A percentile compares a stretch with the other conserved stretches of the same genome.
These are phyloP conservation scores for Neodontobutis hainanensis DNA, from an alignment of 2,113 vertebrate species.

Conservation along the genomic window DNA sequence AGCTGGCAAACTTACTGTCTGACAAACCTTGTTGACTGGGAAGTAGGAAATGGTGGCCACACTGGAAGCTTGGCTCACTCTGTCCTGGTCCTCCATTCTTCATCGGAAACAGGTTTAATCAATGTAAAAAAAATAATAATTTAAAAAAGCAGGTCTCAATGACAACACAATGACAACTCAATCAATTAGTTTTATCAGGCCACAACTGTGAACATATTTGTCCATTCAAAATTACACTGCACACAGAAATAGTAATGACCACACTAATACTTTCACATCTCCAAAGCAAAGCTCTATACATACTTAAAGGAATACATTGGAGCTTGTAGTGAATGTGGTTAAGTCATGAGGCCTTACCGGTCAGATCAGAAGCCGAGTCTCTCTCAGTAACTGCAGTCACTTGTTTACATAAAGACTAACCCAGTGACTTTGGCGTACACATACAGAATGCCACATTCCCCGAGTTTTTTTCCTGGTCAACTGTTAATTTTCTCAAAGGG, in stretches of 20 bases:
- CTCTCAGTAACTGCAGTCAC: constrained; percentile 27
- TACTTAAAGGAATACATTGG: neutral
- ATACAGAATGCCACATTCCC: constrained; percentile 35
- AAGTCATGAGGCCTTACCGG: constrained; percentile 57
- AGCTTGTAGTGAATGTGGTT: neutral
- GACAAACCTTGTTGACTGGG: constrained; percentile 69
- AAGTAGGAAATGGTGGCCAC: constrained; percentile 80
- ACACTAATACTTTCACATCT: too few species aligned
- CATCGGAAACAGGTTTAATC: neutral
- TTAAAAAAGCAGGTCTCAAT: neutral
- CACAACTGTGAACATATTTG: too few species aligned
- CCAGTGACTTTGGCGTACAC: constrained; percentile 21
- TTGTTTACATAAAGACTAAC: constrained; percentile 40
- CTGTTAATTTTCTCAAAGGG: constrained; percentile 42
- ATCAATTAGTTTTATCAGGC: neutral
- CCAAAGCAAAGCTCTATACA: neutral
- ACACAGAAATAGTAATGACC: too few species aligned
- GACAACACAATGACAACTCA: neutral
- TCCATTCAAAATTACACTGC: too few species aligned
- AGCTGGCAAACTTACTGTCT: neutral
- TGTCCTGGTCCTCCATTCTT: constrained; percentile 82
- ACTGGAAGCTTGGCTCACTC: constrained; percentile 82
- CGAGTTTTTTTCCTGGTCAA: constrained; percentile 35
- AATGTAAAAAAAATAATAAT: too few species aligned
- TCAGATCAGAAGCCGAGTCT: constrained; percentile 20